Base-by-base conservation (phyloP, 2,797 vertebrate species). In the Myotis myotis region DNA sequence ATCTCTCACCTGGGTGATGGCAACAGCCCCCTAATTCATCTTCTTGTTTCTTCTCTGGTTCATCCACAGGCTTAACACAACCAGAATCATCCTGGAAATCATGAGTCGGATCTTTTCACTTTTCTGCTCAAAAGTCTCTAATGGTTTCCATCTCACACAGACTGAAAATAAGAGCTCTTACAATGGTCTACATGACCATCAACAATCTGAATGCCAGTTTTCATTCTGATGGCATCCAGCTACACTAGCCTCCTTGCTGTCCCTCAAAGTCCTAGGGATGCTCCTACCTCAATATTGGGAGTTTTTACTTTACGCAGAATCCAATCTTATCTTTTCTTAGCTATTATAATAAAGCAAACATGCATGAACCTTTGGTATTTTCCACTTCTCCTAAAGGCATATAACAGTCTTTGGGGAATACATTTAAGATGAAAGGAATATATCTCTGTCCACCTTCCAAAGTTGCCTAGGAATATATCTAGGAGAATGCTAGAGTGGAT, bases 311-410 rank as follows among this genome's bases (percentile, higher is more conserved):
- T 89, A 85, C 4, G 0, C 47, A 78, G 44, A 80, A 89, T 9
- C 15, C 41, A 36, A 79, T 74, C 25, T 30, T 89, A 60, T 82
- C 95, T 97, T 87, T 87, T 85, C 79, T 91, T 79, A 72, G 70
- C 88, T 93, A 94, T 93, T 94, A 89, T 68, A 96, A 88, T 95
- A 49, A 93, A 93, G 51, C 64, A 87, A 90, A 38, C 44, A 66
- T 28, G 22, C 41, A 49, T 66, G 47, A 85, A 57, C 25, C 82
- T 87, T 89, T 86, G 60, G 25, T 93, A 71, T 86, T 93, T 93
- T 90, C 81, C 57, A 79, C 62, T 82, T 91, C n/a, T 94, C 36
- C 75, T 81, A 8, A 93, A 81, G 64, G 71, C 5, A 0, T 64
- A 33, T 30, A 87, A 94, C 74, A 91, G 51, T 72, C 85, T 62